Conservation (phyloP, 2,797 vertebrate genomes). For the Rhinatrema bivittatum region DNA sequence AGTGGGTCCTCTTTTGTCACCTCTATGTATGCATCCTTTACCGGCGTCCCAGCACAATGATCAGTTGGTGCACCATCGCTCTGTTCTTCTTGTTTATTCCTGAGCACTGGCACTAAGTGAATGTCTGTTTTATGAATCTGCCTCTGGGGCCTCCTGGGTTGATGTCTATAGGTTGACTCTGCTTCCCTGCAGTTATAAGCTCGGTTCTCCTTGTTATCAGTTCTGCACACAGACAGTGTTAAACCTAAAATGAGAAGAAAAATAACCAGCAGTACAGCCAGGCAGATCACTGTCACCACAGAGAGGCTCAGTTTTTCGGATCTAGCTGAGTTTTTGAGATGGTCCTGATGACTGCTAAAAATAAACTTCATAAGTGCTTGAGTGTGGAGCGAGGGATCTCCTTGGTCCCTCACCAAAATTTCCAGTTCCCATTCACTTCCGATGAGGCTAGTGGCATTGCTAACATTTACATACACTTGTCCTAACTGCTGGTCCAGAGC, state of each 20-base stretch:
- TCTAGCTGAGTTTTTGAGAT: slow-evolving; percentile 67
- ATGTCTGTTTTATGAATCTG: slow-evolving; percentile 90
- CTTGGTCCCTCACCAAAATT: slow-evolving; percentile 67
- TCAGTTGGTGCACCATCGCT: slow-evolving; percentile 6
- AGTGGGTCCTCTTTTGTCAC: slow-evolving; percentile 3
- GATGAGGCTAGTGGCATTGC: slow-evolving; percentile 75
- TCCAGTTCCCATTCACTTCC: slow-evolving; percentile 65
- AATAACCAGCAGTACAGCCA: slow-evolving; percentile 62
- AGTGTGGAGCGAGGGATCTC: slow-evolving; percentile 57
- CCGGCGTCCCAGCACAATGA: slow-evolving; percentile 2
- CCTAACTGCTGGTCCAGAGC: slow-evolving; percentile 64
- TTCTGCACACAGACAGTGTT: slow-evolving; percentile 71
- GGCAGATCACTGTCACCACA: slow-evolving; percentile 66
- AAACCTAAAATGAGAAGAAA: slow-evolving; percentile 65
- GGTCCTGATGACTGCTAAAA: slow-evolving; percentile 71
- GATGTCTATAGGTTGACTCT: slow-evolving; percentile 77
- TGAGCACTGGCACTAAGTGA: slow-evolving; percentile 74
- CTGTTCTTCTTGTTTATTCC: slow-evolving; percentile 55
- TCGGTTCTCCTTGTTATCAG: slow-evolving; percentile 71
- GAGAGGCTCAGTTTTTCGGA: slow-evolving; percentile 58
- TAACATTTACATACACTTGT: slow-evolving; percentile 74
- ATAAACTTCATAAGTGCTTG: slow-evolving; percentile 55
- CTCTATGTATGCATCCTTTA: not conserved
- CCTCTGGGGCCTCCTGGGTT: slow-evolving; percentile 82
- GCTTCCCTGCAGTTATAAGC: slow-evolving; percentile 92